These are phyloP conservation scores for Sphenodon punctatus DNA, from an alignment of 2,797 vertebrate species.

Conservation along the genomic window DNA sequence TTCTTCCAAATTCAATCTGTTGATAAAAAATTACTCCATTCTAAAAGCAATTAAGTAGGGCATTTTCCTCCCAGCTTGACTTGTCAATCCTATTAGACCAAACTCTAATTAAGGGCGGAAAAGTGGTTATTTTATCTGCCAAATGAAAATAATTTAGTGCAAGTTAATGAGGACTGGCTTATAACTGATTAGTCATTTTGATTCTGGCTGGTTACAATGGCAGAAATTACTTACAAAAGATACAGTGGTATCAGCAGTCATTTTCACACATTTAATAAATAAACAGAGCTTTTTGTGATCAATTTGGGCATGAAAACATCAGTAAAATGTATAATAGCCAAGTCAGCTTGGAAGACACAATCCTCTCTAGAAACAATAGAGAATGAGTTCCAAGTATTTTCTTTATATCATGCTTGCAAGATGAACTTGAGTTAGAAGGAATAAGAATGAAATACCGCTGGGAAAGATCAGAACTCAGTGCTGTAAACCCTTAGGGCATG, in stretches of 20 bases:
- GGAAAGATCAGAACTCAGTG: not conserved
- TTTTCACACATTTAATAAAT: constrained; percentile 46
- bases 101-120: constrained; percentile 74
- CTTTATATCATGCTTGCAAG: not conserved
- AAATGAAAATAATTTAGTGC: constrained; percentile 77
- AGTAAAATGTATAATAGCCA: not conserved
- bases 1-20: constrained; percentile 51
- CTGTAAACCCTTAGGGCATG: not conserved
- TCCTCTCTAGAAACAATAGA: not conserved
- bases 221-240: constrained; percentile 65
- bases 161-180: constrained; percentile 68
- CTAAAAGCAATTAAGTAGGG: constrained; percentile 68
- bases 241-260: constrained; percentile 40
- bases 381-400: not conserved
- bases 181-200: constrained; percentile 72
- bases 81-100: constrained; percentile 74
- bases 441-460: fast-evolving
- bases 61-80: constrained; percentile 50
- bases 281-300: constrained; percentile 30
- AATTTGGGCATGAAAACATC: not conserved
- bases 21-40: constrained; percentile 61
- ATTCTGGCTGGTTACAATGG: constrained; percentile 63
- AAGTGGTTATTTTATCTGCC: constrained; percentile 73
- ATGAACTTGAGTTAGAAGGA: not conserved
- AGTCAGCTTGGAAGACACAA: not conserved